Conservation (phyloP, 2,797 vertebrate genomes). For the Gorsachius magnificus region DNA sequence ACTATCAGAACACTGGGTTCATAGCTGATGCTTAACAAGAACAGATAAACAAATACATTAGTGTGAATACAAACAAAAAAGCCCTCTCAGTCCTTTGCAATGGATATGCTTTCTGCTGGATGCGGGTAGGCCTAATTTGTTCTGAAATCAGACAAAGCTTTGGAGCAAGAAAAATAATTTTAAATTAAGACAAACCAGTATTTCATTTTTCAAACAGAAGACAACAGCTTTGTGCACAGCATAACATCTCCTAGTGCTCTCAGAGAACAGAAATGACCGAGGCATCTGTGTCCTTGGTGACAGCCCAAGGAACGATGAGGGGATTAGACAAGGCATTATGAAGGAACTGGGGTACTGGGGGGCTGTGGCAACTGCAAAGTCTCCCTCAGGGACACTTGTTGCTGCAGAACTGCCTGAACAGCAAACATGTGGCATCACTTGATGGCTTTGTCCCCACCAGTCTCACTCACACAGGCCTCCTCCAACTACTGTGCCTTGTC, state of each 20-base stretch:
- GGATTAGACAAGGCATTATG: neutral
- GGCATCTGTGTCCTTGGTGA: neutral
- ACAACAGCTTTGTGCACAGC: neutral
- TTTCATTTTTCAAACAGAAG: neutral
- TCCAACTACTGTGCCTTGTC: neutral
- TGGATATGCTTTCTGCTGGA: neutral
- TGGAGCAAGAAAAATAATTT: neutral
- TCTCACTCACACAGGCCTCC: neutral
- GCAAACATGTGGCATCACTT: fast-evolving
- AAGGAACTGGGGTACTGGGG: neutral
- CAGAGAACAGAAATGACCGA: neutral
- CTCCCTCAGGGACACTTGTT: neutral
- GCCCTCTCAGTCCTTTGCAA: neutral
- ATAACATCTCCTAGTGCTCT: neutral
- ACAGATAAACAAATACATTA: neutral
- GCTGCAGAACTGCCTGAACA: neutral
- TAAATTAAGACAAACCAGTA: neutral
- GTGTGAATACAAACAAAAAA: neutral
- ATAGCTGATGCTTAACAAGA: neutral
- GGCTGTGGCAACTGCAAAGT: neutral
- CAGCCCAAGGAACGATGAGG: fast-evolving
- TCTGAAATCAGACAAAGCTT: neutral
- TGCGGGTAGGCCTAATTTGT: neutral
- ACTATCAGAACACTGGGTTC: neutral
- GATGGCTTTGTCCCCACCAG: neutral